phyloP scores from a whole-genome alignment of 1,140 invertebrate species.

The Gyrodactylus bullatarudis region DNA sequence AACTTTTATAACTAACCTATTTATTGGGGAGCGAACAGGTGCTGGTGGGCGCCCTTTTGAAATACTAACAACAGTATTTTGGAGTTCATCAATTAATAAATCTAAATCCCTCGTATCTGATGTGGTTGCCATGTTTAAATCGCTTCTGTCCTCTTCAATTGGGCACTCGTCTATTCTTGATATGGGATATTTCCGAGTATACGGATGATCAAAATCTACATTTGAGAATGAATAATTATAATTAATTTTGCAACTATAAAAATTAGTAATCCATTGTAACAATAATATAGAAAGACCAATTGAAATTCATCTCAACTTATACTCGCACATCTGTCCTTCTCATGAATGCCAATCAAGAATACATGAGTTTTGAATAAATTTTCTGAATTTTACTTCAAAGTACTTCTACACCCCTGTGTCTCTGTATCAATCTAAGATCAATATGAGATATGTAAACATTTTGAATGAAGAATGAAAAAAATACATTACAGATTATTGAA shows the following conservation, averaged over 20 bases:
- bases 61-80: neutral
- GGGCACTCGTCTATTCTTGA: neutral
- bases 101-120: neutral
- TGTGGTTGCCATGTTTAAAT: neutral
- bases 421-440: too few species aligned
- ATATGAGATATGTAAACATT: too few species aligned
- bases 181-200: neutral
- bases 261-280: neutral
- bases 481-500: too few species aligned
- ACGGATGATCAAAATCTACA: neutral
- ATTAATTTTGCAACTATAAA: neutral
- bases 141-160: neutral
- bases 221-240: neutral
- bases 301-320: neutral
- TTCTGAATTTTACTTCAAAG: too few species aligned
- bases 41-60: neutral
- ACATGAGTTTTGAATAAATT: too few species aligned
- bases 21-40: neutral
- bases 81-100: neutral
- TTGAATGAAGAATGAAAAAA: too few species aligned
- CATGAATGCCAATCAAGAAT: too few species aligned
- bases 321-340: too few species aligned
- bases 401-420: too few species aligned
- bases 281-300: neutral
- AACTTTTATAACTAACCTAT: neutral